Percentiles rank a stretch among this genome's conserved stretches.
phyloP scores from a whole-genome alignment of 2,888 invertebrate genomes.

The Mimas tiliae region DNA sequence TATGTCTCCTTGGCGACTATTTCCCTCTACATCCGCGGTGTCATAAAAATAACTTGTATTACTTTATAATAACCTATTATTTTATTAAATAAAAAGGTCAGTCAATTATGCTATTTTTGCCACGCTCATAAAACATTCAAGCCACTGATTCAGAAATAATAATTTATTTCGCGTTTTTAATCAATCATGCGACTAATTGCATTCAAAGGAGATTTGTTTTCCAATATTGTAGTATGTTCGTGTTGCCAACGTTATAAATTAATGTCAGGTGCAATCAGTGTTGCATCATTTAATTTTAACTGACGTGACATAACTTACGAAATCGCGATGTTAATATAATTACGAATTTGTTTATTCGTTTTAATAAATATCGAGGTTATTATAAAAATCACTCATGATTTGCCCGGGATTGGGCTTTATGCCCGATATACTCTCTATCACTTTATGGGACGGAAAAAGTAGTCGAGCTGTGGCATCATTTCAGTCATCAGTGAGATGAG shows the following conservation, averaged over 20 bases:
- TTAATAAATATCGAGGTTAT: background rate
- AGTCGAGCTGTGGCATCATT: too few species aligned
- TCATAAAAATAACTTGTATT: too few species aligned
- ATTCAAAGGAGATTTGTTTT: slow-evolving; percentile 21
- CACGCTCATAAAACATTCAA: background rate
- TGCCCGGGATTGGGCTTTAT: too few species aligned
- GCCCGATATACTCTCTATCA: too few species aligned
- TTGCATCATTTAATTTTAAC: slow-evolving; percentile 21
- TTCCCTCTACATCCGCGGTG: too few species aligned
- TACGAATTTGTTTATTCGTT: background rate
- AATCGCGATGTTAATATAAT: slow-evolving; percentile 2
- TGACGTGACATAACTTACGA: slow-evolving; percentile 21
- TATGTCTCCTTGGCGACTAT: too few species aligned
- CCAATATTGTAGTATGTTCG: slow-evolving; percentile 15
- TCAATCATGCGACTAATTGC: slow-evolving; percentile 16
- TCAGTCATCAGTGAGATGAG: too few species aligned
- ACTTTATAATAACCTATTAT: too few species aligned
- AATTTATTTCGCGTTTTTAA: slow-evolving; percentile 11
- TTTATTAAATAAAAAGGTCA: background rate
- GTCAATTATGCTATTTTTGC: slow-evolving; percentile 1
- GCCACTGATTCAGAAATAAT: slow-evolving; percentile 7
- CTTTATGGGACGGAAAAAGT: too few species aligned
- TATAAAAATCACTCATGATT: background rate
- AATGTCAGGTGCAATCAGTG: slow-evolving; percentile 20
- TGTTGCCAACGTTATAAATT: slow-evolving; percentile 21